These are phyloP conservation scores for Odocoileus hemionus DNA, from an alignment of 2,113 vertebrate species.

Conservation along the genomic window DNA sequence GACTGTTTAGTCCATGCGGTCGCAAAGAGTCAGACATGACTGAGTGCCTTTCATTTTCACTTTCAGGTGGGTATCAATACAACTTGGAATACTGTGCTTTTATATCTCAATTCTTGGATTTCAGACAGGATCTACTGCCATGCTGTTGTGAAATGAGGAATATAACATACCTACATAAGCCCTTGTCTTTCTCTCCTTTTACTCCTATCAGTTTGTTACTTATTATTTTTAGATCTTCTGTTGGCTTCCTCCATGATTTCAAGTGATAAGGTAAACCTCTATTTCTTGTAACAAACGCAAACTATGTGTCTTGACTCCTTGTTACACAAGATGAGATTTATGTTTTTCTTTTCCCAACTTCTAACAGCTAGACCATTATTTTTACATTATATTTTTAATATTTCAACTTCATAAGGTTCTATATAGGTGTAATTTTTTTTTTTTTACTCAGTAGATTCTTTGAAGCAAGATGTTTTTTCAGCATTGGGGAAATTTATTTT, in stretches of 20 bases:
- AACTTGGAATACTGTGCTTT: neutral
- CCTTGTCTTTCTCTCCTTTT: neutral
- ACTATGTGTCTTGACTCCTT: neutral
- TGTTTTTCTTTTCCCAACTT: neutral
- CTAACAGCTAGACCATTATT: neutral
- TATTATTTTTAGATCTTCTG: neutral
- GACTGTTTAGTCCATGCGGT: neutral
- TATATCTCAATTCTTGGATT: neutral
- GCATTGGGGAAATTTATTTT: neutral
- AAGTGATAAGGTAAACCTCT: neutral
- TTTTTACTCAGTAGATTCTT: neutral
- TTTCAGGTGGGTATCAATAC: neutral
- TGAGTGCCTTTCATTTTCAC: neutral
- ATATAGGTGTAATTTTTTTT: neutral
- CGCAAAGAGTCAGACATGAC: neutral
- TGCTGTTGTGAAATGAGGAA: neutral
- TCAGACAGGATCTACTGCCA: neutral
- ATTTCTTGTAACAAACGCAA: neutral
- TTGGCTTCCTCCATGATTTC: neutral
- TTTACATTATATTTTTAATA: neutral
- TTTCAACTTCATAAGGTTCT: neutral
- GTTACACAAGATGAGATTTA: neutral
- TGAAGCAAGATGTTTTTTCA: neutral
- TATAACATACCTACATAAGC: neutral
- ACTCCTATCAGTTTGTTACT: neutral